Base-by-base conservation (phyloP, 2,113 vertebrate genomes). In the Strix uralensis region DNA sequence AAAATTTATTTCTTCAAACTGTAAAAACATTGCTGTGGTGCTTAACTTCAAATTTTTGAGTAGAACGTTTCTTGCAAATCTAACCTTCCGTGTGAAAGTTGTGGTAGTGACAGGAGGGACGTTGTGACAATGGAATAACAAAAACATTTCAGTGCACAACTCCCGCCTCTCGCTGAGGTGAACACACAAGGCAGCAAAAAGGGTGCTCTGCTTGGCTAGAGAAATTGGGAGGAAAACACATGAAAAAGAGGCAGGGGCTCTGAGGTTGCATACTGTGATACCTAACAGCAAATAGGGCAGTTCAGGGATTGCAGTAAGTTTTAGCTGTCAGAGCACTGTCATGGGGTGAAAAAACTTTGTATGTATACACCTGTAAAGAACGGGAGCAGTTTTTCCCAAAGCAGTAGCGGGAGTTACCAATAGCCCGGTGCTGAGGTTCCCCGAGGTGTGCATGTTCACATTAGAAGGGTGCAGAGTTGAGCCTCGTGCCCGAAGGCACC, bases 271-370 rank as follows among this genome's bases (percentile, higher is more conserved):
- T 57, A 4, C 63, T 8, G 16, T 9, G 25, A 26, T 10, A 51
- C 47, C 36, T 15, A 14, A 6, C 22, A 34, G 27, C 36, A 21
- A 16, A 7, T 7, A 1, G 1, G 3, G 5, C 30, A 25, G 0
- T 3, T 23, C 21, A 7, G 25, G 1, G 5, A 5, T 29, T 11
- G 17, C 6, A 3, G 5, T 5, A 8, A 8, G 29, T 4, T 30
- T 40, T 7, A 17, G 52, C 8, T 0, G 0, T 13, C n/a, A 22
- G 54, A 69, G 70, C 44, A 6, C 22, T 36, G 0, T 3, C 14
- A 0, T 4, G 38, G 73, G 42, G 18, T 40, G 72, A 10, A 20
- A 32, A 42, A 52, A 2, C 14, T 47, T 23, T 3, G 2, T 11
- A 10, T 29, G 32, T 10, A 5, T 8, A 17, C 3, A 0, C 0